Conservation (phyloP, 2,888 invertebrate species). For the Coecobrya sp. region DNA sequence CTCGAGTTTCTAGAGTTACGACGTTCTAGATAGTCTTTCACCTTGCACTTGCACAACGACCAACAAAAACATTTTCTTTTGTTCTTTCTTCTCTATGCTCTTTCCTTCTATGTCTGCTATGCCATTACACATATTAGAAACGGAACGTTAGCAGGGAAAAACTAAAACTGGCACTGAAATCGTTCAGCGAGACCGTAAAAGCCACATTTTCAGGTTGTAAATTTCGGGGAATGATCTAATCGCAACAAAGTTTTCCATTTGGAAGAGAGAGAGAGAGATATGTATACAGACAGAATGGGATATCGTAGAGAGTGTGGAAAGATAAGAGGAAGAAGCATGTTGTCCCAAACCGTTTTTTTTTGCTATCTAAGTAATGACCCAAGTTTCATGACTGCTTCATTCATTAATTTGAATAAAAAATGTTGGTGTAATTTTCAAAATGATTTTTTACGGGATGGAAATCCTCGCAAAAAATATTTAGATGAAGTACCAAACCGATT, state of each 20-base stretch:
- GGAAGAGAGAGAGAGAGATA: not conserved
- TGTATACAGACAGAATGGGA: not conserved
- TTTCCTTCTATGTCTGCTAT: too few relatives aligned
- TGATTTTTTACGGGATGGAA: not conserved
- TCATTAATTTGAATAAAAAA: not conserved
- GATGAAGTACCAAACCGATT: not conserved
- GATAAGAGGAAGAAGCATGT: not conserved
- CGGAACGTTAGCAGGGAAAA: not conserved
- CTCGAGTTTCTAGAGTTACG: not conserved
- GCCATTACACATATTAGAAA: not conserved
- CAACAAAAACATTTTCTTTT: not conserved
- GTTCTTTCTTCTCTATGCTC: not conserved
- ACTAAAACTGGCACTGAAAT: constrained; percentile 27
- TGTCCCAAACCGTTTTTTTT: not conserved
- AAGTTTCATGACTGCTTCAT: constrained; percentile 10
- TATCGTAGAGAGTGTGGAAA: not conserved
- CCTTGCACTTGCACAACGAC: constrained; percentile 24
- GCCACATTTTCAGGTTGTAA: constrained; percentile 63
- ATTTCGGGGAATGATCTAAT: constrained; percentile 58
- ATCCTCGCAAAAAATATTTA: not conserved
- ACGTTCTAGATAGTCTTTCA: constrained; percentile 12
- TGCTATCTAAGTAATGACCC: constrained; percentile 12
- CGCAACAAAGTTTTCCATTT: constrained; percentile 37
- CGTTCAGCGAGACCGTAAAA: constrained; percentile 42
- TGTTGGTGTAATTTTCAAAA: not conserved